Base-by-base conservation (phyloP, 2,888 invertebrate genomes). In the Dolichopus griseipennis region DNA sequence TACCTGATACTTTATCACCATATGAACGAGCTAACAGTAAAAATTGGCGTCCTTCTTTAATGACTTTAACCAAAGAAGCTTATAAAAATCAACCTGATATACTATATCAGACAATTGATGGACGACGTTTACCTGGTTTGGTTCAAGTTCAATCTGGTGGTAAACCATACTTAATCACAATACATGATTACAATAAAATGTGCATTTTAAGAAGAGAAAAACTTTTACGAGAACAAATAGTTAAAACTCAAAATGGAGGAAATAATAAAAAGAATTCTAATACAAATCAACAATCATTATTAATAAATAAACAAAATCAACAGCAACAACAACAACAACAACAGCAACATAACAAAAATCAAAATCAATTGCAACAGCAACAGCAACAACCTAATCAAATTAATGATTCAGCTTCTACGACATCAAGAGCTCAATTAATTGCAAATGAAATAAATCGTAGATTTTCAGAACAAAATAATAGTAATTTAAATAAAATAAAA, bases 131-230 rank as follows among this genome's bases (percentile, higher is more conserved):
- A 72, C 87, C 87, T 5, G 87, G 87, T 68, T 81, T 89, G 27
- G 88, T 90, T n/a, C 89, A 90, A 75, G 89, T 90, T 1, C 87
- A 89, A 76, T 88, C 90, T 0, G 88, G 90, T 0, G 91, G 91
- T n/a, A 89, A 89, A 75, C 88, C 91, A 0, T 91, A 89, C 79
- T 90, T 91, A 77, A 88, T 92, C 74, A 90, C 90, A 4, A 84
- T 91, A 52, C 87, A 89, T 66, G 91, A 92, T 75, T 91, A 90
- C 80, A 91, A 90, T 79, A 89, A 90, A 72, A 90, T 90, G 90
- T 90, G 89, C 78, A 84, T 89, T 68, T 85, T 90, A 78, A 83
- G 89, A 8, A 82, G 88, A 1, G 89, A 89, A 76, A 86, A 88
- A 71, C 80, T 88, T 2, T 84, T 87, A 74, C 85, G 86, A 43